Conservation (phyloP, 1,140 invertebrate species). For the Listronotus bonariensis region DNA sequence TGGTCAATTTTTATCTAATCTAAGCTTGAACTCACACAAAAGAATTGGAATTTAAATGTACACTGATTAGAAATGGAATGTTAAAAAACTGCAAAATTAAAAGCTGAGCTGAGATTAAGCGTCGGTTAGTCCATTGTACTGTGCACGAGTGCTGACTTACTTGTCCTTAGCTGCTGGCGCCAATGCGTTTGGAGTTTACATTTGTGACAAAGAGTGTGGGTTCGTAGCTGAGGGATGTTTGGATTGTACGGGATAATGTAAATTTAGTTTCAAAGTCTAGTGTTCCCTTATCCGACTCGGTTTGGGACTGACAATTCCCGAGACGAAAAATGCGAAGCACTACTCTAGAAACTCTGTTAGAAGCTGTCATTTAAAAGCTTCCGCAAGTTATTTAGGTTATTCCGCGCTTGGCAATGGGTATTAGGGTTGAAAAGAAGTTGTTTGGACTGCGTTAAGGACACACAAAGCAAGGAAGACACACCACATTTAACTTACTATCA, state of each 20-base stretch:
- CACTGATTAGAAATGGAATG: constrained; percentile 53
- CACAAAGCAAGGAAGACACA: constrained; percentile 46
- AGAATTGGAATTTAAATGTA: constrained; percentile 48
- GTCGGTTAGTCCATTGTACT: constrained; percentile 56
- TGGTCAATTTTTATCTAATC: constrained; percentile 38
- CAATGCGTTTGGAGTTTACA: constrained; percentile 32
- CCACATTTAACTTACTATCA: constrained; percentile 83
- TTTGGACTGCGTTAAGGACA: constrained; percentile 34
- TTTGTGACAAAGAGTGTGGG: constrained; percentile 18
- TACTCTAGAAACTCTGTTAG: constrained; percentile 31
- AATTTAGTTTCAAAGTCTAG: constrained; percentile 1
- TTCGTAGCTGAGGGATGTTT: constrained; percentile 8
- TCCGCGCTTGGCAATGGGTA: constrained; percentile 31
- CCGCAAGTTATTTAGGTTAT: constrained; percentile 21
- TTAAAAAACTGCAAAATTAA: constrained; percentile 55
- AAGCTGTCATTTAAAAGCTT: constrained; percentile 33
- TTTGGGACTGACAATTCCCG: constrained; percentile 1
- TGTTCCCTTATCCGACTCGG: constrained; percentile 1
- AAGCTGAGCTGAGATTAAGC: constrained; percentile 58
- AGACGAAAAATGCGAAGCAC: constrained; percentile 16
- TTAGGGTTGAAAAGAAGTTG: constrained; percentile 21
- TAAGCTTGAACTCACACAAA: constrained; percentile 53
- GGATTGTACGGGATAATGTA: neutral
- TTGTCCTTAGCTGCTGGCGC: constrained; percentile 45
- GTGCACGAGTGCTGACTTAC: constrained; percentile 55